Evolutionary conservation across 2,888 invertebrate genomes (phyloP).

Genomic region (Scelioninae gen. 2): DNA sequence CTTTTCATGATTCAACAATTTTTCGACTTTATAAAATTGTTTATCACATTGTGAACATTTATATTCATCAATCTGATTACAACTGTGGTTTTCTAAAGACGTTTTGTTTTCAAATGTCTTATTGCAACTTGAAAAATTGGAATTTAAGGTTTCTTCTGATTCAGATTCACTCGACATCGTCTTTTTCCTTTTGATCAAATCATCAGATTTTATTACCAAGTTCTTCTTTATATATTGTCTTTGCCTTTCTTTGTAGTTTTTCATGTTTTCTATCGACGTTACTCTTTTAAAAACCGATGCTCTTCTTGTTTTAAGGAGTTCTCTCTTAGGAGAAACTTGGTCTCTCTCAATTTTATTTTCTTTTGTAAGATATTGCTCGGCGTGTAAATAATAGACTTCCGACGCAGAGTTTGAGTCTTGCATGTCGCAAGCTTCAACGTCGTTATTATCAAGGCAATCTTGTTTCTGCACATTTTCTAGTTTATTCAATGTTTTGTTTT

Average conservation of each 20-base stretch:
- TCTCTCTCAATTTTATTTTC: conserved; percentile 24
- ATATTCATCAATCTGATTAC: conserved; percentile 60
- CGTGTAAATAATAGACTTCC: conserved; percentile 2
- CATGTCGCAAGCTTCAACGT: conserved; percentile 2
- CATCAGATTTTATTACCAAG: conserved; percentile 50
- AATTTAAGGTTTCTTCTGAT: conserved; percentile 40
- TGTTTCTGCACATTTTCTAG: conserved; percentile 11
- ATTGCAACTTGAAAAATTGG: conserved; percentile 62
- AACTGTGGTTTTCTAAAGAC: conserved; percentile 61
- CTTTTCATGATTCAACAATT: conserved; percentile 59
- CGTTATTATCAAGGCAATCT: neutral
- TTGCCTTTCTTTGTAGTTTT: conserved; percentile 67
- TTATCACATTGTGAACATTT: conserved; percentile 65
- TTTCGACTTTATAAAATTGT: conserved; percentile 60
- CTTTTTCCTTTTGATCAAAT: conserved; percentile 50
- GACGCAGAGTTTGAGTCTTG: neutral
- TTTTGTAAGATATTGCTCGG: conserved; percentile 24
- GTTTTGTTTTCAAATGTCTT: conserved; percentile 63
- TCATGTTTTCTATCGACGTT: conserved; percentile 70
- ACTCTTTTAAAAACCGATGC: conserved; percentile 66
- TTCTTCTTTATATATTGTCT: conserved; percentile 68
- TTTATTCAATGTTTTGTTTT: conserved; percentile 19
- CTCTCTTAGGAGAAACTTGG: conserved; percentile 40
- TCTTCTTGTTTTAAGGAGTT: conserved; percentile 63
- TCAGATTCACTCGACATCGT: conserved; percentile 9